A percentile compares a stretch with the other conserved stretches of the same genome.
phyloP scores from a whole-genome alignment of 1,140 invertebrate genomes.

The Scaptomyza graminum region DNA sequence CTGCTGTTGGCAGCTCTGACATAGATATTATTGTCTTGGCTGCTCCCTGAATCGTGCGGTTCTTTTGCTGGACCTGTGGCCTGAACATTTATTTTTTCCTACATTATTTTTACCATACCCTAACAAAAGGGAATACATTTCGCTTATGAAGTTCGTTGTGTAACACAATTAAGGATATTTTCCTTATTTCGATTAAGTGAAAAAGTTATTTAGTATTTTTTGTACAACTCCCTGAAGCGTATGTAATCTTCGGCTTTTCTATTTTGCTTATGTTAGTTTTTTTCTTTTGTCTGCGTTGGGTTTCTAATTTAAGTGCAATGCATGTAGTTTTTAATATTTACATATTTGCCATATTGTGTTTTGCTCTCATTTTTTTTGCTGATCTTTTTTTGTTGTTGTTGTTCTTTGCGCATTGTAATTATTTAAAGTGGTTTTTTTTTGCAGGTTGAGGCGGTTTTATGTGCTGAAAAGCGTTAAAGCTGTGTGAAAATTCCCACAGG shows the following conservation, averaged over 20 bases:
- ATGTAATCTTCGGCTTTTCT: slow-evolving; percentile 21
- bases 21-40: slow-evolving; percentile 77
- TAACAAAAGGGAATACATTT: not conserved
- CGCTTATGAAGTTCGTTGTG: not conserved
- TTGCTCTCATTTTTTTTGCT: slow-evolving; percentile 32
- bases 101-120: slow-evolving; percentile 41
- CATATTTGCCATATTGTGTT: slow-evolving; percentile 65
- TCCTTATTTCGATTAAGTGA: not conserved
- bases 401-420: slow-evolving; percentile 67
- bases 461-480: slow-evolving; percentile 45
- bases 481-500: slow-evolving; percentile 12
- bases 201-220: not conserved
- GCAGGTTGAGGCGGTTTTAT: not conserved
- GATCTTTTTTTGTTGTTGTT: not conserved
- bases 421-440: slow-evolving; percentile 73
- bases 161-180: not conserved
- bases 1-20: slow-evolving; percentile 61
- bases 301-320: slow-evolving; percentile 75
- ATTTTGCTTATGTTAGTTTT: not conserved
- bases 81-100: slow-evolving; percentile 67
- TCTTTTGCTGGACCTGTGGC: slow-evolving; percentile 43
- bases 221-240: not conserved
- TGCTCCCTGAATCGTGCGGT: slow-evolving; percentile 23
- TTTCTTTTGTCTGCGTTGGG: slow-evolving; percentile 7
- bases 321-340: slow-evolving; percentile 47